Base-by-base conservation (phyloP, 2,797 vertebrate genomes). In the Dallia pectoralis region DNA sequence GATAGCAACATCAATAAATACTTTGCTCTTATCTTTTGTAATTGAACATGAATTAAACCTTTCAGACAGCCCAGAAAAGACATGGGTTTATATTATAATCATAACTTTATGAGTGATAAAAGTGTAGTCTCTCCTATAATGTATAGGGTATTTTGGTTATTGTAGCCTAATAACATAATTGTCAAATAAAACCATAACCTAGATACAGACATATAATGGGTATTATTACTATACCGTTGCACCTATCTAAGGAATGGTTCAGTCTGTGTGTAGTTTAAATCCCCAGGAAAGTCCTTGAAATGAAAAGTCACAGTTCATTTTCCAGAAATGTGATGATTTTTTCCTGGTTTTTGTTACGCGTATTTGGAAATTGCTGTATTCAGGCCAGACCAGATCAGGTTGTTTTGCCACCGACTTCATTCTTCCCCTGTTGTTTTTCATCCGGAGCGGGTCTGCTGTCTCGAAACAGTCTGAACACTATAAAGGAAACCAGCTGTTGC, bases 401-500 rank as follows among this genome's bases (percentile, higher is more conserved):
- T 67, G 56, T 0, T 40, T 44, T 40, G 56, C 68, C 30, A 9
- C 51, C 29, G 22, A 44, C 40, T 32, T 66, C 71, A 25, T 53
- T 61, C 77, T 63, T 76, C 64, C 7, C 33, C 1, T 22, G 5
- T 33, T 4, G 47, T 30, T 73, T 67, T 32, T 15, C 48, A 25
- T 7, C 61, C 6, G 74, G 59, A 61, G 63, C 49, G 29, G 4
- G 66, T 15, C 7, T 18, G 33, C 36, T 69, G 7, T 81, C 79
- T 8, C 65, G 72, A 49, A 67, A 29, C 15, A 19, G 49, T 40
- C 47, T 69, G 44, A n/a, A 49, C 70, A 7, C 48, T 56, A n/a
- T 73, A 71, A 73, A 79, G 59, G 4, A 63, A 73, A 47, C 40
- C 84, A 78, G 86, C 82, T 78, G 81, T 73, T 76, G 29, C 36